A percentile compares a stretch with the other conserved stretches of the same genome.
phyloP scores from a whole-genome alignment of 1,140 invertebrate species.

The Bemisia tabaci region DNA sequence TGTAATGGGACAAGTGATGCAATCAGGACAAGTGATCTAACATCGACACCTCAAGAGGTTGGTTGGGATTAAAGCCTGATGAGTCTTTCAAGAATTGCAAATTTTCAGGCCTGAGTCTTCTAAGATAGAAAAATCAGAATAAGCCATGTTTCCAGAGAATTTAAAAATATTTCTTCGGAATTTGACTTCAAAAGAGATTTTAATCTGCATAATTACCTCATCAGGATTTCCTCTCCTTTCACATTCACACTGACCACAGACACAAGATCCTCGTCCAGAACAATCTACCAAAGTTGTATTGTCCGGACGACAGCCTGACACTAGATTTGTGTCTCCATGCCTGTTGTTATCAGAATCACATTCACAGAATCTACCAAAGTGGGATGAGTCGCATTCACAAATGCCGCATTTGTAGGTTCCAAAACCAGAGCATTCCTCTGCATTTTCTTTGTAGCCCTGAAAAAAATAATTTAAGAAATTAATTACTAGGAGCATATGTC shows the following conservation, averaged over 20 bases:
- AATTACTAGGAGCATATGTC: too few relatives aligned
- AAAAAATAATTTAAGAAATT: conserved; percentile 11
- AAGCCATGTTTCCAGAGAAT: too few relatives aligned
- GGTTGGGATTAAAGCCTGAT: too few relatives aligned
- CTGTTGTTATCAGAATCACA: conserved; percentile 46
- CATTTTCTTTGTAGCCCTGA: conserved; percentile 33
- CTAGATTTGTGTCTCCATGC: conserved; percentile 35
- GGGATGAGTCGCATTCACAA: conserved; percentile 63
- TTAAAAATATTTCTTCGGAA: too few relatives aligned
- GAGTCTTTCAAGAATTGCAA: too few relatives aligned
- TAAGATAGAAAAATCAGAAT: too few relatives aligned
- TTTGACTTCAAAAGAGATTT: too few relatives aligned
- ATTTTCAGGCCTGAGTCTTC: too few relatives aligned
- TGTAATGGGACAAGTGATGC: too few relatives aligned
- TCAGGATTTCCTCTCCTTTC: conserved; percentile 35
- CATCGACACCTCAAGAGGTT: too few relatives aligned
- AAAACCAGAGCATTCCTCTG: conserved; percentile 43
- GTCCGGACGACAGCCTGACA: conserved; percentile 53
- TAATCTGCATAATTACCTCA: too few relatives aligned
- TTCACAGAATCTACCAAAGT: conserved; percentile 76
- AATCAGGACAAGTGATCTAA: too few relatives aligned
- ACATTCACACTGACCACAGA: conserved; percentile 69
- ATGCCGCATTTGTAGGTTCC: conserved; percentile 75
- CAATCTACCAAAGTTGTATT: conserved; percentile 56
- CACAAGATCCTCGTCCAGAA: conserved; percentile 60